phyloP scores from a whole-genome alignment of 1,140 invertebrate species.

The Atta colombica region DNA sequence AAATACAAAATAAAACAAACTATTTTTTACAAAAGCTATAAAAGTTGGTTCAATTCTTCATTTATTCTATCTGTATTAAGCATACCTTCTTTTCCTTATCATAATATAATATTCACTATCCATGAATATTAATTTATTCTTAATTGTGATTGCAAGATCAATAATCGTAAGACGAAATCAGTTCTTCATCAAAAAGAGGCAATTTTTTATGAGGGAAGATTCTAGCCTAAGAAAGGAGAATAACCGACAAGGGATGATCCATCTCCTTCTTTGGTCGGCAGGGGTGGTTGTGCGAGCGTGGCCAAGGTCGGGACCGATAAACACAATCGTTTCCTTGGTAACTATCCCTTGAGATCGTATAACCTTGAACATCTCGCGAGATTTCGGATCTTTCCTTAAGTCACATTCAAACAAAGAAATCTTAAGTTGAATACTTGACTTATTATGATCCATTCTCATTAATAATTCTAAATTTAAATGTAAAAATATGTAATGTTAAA shows the following conservation, averaged over 20 bases:
- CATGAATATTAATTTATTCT: slow-evolving; percentile 27
- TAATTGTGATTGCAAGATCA: slow-evolving; percentile 21
- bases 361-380: slow-evolving; percentile 77
- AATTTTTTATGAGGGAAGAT: slow-evolving; percentile 51
- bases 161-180: slow-evolving; percentile 2
- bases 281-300: slow-evolving; percentile 78
- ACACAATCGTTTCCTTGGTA: slow-evolving; percentile 81
- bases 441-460: neutral
- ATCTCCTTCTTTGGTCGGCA: slow-evolving; percentile 30
- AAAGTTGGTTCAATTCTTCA: neutral
- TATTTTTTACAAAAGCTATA: neutral
- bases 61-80: neutral
- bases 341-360: slow-evolving; percentile 71
- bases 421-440: neutral
- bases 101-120: neutral
- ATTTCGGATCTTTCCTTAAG: slow-evolving; percentile 54
- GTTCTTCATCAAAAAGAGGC: neutral
- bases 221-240: slow-evolving; percentile 5
- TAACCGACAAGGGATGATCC: slow-evolving; percentile 30
- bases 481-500: neutral
- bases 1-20: neutral
- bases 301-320: slow-evolving; percentile 84
- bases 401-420: slow-evolving; percentile 14
- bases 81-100: no score
- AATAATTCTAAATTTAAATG: neutral